phyloP scores from a whole-genome alignment of 1,140 invertebrate species.

The Drosophila tristis region DNA sequence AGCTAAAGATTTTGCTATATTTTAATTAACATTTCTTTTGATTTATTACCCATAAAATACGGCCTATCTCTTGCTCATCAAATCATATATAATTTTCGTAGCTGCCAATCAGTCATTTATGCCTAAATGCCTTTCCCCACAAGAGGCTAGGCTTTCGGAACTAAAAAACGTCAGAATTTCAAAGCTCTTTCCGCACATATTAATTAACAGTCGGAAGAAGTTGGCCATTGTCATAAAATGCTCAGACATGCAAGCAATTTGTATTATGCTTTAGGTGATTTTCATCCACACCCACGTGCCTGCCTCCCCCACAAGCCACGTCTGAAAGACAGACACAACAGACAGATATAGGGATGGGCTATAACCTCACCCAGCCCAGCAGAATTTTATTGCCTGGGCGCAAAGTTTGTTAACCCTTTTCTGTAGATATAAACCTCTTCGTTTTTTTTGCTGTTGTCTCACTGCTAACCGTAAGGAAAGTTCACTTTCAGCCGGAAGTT shows the following conservation, averaged over 20 bases:
- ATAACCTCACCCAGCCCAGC: constrained; percentile 35
- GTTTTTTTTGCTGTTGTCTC: constrained; percentile 9
- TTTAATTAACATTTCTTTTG: constrained; percentile 22
- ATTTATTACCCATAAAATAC: constrained; percentile 34
- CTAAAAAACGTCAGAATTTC: constrained; percentile 5
- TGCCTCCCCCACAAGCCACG: neutral
- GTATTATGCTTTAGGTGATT: constrained; percentile 50
- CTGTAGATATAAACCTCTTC: constrained; percentile 55
- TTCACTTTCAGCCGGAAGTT: constrained; percentile 77
- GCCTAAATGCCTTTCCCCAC: constrained; percentile 13
- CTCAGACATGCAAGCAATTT: constrained; percentile 80
- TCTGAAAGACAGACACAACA: neutral
- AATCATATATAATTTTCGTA: neutral
- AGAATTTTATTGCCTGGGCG: constrained; percentile 57
- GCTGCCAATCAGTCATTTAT: constrained; percentile 50
- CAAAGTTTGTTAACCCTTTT: constrained; percentile 76
- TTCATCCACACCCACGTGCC: constrained; percentile 15
- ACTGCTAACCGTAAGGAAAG: constrained; percentile 40
- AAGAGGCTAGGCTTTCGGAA: constrained; percentile 13
- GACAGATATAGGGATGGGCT: no score
- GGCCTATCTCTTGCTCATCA: constrained; percentile 29
- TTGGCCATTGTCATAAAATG: constrained; percentile 69
- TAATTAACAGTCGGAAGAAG: constrained; percentile 48
- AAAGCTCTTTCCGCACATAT: constrained; percentile 37
- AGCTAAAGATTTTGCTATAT: constrained; percentile 6